phyloP scores from a whole-genome alignment of 2,113 vertebrate genomes.

The Pedetes capensis region DNA sequence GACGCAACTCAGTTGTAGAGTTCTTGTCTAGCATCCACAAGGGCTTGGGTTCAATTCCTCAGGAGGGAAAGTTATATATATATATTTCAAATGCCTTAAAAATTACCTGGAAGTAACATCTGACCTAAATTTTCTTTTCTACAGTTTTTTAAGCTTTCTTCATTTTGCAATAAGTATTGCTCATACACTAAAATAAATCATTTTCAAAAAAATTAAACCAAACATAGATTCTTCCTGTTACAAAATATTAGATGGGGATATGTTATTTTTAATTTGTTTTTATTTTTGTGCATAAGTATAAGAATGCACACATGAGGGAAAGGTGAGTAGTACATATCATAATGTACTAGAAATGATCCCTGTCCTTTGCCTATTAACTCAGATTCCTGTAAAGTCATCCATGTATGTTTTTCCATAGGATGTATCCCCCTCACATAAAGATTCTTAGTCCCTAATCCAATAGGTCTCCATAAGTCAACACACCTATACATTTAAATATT shows the following conservation, averaged over 20 bases:
- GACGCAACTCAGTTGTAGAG: too few species aligned
- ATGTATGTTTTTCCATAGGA: neutral
- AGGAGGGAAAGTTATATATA: too few species aligned
- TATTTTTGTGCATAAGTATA: neutral
- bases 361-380: neutral
- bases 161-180: neutral
- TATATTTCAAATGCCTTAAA: neutral
- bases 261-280: neutral
- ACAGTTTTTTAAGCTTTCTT: neutral
- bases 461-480: neutral
- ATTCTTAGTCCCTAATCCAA: neutral
- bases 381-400: neutral
- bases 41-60: too few species aligned
- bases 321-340: fast-evolving
- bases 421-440: too few species aligned
- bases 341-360: neutral
- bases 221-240: neutral
- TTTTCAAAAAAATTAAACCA: neutral
- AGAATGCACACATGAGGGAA: neutral
- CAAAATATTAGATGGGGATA: neutral
- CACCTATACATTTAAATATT: neutral
- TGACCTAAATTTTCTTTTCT: neutral
- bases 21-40: too few species aligned
- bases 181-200: neutral
- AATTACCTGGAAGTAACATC: neutral